These are phyloP conservation scores for Albula goreensis DNA, from an alignment of 2,113 vertebrate genomes.

Conservation along the genomic window DNA sequence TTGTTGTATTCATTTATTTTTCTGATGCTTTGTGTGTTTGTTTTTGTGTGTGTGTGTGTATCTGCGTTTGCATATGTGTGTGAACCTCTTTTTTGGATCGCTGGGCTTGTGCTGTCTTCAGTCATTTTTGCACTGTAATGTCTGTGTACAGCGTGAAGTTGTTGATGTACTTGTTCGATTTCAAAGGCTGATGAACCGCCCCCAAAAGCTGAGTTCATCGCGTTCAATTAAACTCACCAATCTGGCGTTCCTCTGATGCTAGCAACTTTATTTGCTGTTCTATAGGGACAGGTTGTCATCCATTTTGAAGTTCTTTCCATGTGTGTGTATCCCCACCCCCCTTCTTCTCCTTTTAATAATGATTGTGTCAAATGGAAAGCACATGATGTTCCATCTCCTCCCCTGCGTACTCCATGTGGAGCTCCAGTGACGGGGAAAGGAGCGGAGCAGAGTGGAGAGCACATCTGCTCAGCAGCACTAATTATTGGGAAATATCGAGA, in stretches of 20 bases:
- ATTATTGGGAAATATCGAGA: conserved; percentile 16
- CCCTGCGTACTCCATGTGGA: neutral
- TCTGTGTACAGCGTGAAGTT: neutral
- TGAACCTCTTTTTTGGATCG: neutral
- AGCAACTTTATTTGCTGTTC: neutral
- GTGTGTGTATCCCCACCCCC: neutral
- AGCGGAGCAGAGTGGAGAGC: neutral
- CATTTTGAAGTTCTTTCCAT: neutral
- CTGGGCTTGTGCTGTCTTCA: neutral
- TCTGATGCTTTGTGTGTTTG: no score
- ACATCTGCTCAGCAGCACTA: conserved; percentile 21
- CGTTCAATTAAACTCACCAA: neutral
- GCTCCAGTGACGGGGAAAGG: neutral
- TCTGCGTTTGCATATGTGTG: neutral
- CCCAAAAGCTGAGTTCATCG: neutral
- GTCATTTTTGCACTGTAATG: neutral
- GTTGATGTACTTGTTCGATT: neutral
- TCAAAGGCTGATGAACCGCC: neutral
- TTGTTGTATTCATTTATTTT: no score
- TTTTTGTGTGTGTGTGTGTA: no score
- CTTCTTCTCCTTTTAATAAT: neutral
- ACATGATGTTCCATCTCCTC: conserved; percentile 3
- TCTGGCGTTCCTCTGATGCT: neutral
- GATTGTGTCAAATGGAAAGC: conserved; percentile 19
- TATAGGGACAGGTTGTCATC: neutral